Evolutionary conservation across 2,888 invertebrate genomes (phyloP).

Genomic region (Eudasyphora cyanicolor): DNA sequence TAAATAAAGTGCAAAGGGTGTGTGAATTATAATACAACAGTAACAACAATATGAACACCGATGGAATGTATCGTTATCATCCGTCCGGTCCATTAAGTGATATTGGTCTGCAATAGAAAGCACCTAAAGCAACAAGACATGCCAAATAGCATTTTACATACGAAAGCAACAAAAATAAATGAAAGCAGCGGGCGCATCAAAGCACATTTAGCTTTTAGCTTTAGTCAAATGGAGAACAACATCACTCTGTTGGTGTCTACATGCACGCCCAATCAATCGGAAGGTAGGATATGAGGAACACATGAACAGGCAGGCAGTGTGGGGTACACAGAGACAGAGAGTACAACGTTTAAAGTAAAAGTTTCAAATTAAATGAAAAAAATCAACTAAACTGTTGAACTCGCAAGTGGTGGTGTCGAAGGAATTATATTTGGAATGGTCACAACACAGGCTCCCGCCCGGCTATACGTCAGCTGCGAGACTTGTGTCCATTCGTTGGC

Average conservation of each 20-base stretch:
- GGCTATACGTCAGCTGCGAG: constrained; percentile 88
- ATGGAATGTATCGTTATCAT: constrained; percentile 46
- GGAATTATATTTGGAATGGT: constrained; percentile 82
- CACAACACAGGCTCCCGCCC: constrained; percentile 94
- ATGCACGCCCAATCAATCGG: not conserved
- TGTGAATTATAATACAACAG: constrained; percentile 5
- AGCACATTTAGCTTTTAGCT: not conserved
- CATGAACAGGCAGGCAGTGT: constrained; percentile 56
- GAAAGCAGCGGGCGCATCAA: constrained; percentile 1
- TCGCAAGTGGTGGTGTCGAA: constrained; percentile 75
- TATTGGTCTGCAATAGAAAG: constrained; percentile 47
- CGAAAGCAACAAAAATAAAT: constrained; percentile 7
- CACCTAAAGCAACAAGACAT: constrained; percentile 53
- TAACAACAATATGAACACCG: constrained; percentile 23
- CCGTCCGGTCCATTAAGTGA: constrained; percentile 17
- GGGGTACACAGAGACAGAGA: constrained; percentile 56
- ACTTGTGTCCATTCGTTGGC: constrained; percentile 89
- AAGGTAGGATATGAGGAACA: constrained; percentile 11
- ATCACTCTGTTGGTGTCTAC: constrained; percentile 1
- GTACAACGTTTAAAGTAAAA: constrained; percentile 43
- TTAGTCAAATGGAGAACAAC: constrained; percentile 10
- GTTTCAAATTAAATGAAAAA: constrained; percentile 60
- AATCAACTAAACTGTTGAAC: constrained; percentile 79
- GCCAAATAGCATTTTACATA: constrained; percentile 44
- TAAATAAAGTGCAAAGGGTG: constrained; percentile 66